Evolutionary conservation across 2,888 invertebrate species (phyloP), one percentile per base, ranked within the genome.

Genomic region (Pammene aurita): DNA sequence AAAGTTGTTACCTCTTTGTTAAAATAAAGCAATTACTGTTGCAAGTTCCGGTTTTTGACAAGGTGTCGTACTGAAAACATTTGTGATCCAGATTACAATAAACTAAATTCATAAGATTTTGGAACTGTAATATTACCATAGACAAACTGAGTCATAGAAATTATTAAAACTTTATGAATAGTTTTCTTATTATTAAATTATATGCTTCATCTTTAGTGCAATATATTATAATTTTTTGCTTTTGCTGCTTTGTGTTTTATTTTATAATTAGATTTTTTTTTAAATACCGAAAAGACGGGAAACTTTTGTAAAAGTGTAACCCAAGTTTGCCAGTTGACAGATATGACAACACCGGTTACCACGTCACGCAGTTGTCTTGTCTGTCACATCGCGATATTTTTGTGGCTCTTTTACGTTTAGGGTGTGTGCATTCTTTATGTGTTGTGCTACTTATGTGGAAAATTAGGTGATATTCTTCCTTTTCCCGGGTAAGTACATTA

Each of bases 361-460:
- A 93, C 93, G 93, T 92, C 93, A 93, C 91, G 86, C 87, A 89
- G 87, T 92, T 92, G 91, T 90, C 90, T 90, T 74, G 71, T 71
- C 74, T 74, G 72, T 71, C 74, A 70, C 87, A 89, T 90, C 87
- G 90, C 86, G 90, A 89, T 92, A 93, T 92, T 92, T 92, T 92
- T 92, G 92, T 92, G 89, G 85, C 88, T 89, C 89, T 83, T 83
- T 84, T 88, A 85, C 92, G 93, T 83, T 84, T 88, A 85, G 92
- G 93, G 93, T 92, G 93, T 93, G 92, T 92, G 90, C 92, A 89
- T 92, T 92, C 89, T 89, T 84, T 88, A 89, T 87, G 87, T 92
- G 90, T 92, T 92, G 91, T 93, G 91, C 93, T 92, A 92, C 92
- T 84, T 92, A 93, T 92, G 92, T 92, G 91, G 92, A 92, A 89